These are phyloP conservation scores for Brachionus sp. DNA, from an alignment of 1,140 invertebrate genomes.

Conservation along the genomic window DNA sequence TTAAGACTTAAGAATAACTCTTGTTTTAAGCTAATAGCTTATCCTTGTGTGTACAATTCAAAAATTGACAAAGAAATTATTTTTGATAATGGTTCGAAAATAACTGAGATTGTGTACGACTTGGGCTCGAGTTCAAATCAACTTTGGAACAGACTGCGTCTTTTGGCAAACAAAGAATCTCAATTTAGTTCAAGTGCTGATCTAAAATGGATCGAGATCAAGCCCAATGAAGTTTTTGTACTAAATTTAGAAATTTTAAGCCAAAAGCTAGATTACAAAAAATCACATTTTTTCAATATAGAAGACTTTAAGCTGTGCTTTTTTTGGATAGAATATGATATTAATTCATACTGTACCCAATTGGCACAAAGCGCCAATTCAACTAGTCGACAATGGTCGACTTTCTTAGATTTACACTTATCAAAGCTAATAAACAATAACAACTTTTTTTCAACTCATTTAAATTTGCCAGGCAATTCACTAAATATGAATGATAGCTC, in stretches of 20 bases:
- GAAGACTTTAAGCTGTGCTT: slow-evolving; percentile 10
- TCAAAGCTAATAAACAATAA: background rate
- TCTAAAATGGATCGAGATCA: slow-evolving; percentile 7
- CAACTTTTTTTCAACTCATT: background rate
- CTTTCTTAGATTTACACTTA: background rate
- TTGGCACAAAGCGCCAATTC: background rate
- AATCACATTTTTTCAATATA: background rate
- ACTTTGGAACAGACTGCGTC: background rate
- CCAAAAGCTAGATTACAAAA: background rate
- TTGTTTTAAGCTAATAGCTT: background rate
- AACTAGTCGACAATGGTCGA: background rate
- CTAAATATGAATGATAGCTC: slow-evolving; percentile 17
- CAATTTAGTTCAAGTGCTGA: background rate
- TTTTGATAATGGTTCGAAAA: background rate
- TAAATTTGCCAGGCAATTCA: background rate
- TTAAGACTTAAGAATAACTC: background rate
- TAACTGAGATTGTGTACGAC: background rate
- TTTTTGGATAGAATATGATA: slow-evolving; percentile 30
- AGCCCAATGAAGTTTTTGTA: background rate
- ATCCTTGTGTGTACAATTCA: slow-evolving; percentile 21
- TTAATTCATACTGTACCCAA: slow-evolving; percentile 15
- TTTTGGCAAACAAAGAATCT: slow-evolving; percentile 1
- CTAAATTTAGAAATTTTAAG: slow-evolving; percentile 13
- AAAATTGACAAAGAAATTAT: background rate
- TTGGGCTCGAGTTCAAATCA: background rate